Base-by-base conservation (phyloP, 2,888 invertebrate species). In the Sthenelais limicola region DNA sequence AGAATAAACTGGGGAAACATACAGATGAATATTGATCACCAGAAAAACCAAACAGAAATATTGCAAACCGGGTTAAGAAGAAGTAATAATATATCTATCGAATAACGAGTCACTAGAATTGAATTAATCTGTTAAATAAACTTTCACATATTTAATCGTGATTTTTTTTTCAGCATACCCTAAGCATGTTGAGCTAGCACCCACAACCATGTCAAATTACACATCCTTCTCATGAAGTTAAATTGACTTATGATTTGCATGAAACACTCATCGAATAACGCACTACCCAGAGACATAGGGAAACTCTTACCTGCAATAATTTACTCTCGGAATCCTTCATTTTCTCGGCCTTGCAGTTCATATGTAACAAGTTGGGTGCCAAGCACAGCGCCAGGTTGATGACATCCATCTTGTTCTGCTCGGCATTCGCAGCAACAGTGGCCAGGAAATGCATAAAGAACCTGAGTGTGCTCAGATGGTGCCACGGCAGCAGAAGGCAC, bases 321-420 rank as follows among this genome's bases (percentile, higher is more conserved):
- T 83, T 82, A 72, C 83, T 84, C 68, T 85, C 85, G 30, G 80
- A 77, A 0, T 81, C 79, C 73, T 80, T 85, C 80, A 83, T 73
- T 72, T 85, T 85, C 69, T 85, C 83, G 38, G 80, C 82, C 62
- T 83, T 83, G 76, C 78, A 80, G 30, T 73, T 71, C 5, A 92
- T 92, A 68, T 92, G 94, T 92, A 96, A 93, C 68, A 96, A 90
- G 83, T 94, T 94, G 0, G 96, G 96, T 0, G 94, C 92, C 85
- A 96, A 90, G 33, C 96, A 93, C 78, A 95, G 93, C 0, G 96
- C 93, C 77, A 96, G 89, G 88, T 96, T 96, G 68, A 92, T 92
- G 0, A 92, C 89, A 80, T 92, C 92, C 96, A 97, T 97, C 87
- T 93, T 92, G 86, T 96, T 96, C 66, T 90, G 90, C 66, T 91